Percentiles rank a stretch among this genome's conserved stretches.
Evolutionary conservation across 1,140 invertebrate species (phyloP).

Genomic region (Drosophila setifemur): DNA sequence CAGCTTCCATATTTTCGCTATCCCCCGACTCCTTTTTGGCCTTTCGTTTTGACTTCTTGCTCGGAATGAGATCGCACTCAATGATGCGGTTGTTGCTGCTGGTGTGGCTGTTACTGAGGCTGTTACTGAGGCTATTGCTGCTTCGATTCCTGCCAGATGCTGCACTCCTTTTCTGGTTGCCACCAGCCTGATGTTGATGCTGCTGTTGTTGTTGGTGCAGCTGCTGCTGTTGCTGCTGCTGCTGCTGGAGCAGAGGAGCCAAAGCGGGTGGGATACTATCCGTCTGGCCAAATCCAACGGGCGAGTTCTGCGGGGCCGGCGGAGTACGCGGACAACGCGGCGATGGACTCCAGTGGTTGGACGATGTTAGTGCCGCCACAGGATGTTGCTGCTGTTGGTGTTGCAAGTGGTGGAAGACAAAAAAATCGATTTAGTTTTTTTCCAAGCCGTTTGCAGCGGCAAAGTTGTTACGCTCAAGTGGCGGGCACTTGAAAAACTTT

Average conservation of each 20-base stretch:
- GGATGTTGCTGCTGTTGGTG: slow-evolving; percentile 28
- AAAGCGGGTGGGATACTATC: slow-evolving; percentile 47
- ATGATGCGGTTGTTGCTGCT: slow-evolving; percentile 64
- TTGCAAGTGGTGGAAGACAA: slow-evolving; percentile 41
- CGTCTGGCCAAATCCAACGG: slow-evolving; percentile 58
- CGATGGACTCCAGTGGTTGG: slow-evolving; percentile 61
- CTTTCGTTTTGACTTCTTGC: slow-evolving; percentile 76
- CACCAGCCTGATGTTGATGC: slow-evolving; percentile 15
- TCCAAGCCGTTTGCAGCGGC: slow-evolving; percentile 39
- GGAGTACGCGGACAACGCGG: slow-evolving; percentile 62
- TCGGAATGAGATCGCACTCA: slow-evolving; percentile 77
- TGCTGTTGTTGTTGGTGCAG: slow-evolving; percentile 14
- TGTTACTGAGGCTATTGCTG: slow-evolving; percentile 5
- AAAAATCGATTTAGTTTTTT: slow-evolving; percentile 77
- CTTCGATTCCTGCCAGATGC: slow-evolving; percentile 25
- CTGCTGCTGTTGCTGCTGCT: slow-evolving; percentile 31
- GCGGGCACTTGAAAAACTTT: slow-evolving; percentile 56
- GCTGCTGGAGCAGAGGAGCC: slow-evolving; percentile 56
- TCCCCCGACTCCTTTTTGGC: slow-evolving; percentile 44
- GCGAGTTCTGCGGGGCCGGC: slow-evolving; percentile 73
- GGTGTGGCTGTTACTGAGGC: neutral
- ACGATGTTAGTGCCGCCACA: slow-evolving; percentile 21
- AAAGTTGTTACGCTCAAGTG: slow-evolving; percentile 68
- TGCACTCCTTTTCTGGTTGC: slow-evolving; percentile 23
- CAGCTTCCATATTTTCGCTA: slow-evolving; percentile 29